Conservation (phyloP, 2,888 invertebrate species). For the Callyntrura sp. region DNA sequence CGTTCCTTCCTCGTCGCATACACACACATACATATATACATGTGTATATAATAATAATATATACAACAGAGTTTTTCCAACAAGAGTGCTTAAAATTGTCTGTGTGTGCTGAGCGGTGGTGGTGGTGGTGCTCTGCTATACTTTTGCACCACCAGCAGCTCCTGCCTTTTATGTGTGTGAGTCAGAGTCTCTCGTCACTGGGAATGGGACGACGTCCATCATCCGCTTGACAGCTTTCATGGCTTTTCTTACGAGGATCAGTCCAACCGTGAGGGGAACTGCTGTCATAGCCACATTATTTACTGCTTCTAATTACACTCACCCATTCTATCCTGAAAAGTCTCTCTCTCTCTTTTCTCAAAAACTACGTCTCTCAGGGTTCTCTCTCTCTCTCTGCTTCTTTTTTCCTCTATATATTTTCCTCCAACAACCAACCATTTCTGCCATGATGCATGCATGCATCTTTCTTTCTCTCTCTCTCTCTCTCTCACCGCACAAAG, state of each 20-base stretch:
- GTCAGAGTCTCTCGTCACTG: conserved; percentile 80
- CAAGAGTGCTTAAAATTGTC: conserved; percentile 76
- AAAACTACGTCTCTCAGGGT: conserved; percentile 68
- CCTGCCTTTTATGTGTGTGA: conserved; percentile 54
- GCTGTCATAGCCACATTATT: conserved; percentile 82
- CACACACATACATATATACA: conserved; percentile 25
- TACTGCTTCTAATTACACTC: conserved; percentile 83
- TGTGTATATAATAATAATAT: conserved; percentile 36
- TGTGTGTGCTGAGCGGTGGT: too few species aligned
- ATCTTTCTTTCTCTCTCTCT: conserved; percentile 38
- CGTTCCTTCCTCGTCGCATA: neutral
- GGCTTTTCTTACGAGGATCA: conserved; percentile 82
- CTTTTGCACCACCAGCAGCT: conserved; percentile 5
- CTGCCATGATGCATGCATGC: conserved; percentile 50
- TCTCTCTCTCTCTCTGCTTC: conserved; percentile 51
- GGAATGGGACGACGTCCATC: conserved; percentile 82
- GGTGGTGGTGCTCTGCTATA: conserved; percentile 33
- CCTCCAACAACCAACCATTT: conserved; percentile 45
- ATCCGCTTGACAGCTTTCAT: conserved; percentile 82
- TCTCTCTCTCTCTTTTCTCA: conserved; percentile 71
- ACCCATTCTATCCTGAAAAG: conserved; percentile 72
- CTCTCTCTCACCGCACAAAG: too few species aligned
- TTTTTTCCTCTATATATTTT: conserved; percentile 43
- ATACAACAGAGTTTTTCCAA: conserved; percentile 22
- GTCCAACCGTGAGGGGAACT: conserved; percentile 82